These are phyloP conservation scores for Ranitomeya imitator DNA, from an alignment of 2,113 vertebrate genomes.

Conservation along the genomic window DNA sequence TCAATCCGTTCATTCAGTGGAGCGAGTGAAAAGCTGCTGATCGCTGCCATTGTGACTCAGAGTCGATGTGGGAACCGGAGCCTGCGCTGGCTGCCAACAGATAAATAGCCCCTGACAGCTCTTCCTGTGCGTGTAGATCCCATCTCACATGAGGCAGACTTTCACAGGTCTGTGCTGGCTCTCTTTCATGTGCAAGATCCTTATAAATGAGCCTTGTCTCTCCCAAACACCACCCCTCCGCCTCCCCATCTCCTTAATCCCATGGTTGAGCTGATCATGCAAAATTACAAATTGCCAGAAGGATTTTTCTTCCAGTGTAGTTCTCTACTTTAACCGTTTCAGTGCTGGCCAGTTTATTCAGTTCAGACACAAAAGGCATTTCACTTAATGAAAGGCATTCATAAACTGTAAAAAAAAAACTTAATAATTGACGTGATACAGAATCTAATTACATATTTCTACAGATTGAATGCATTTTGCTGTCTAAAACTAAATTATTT, in stretches of 20 bases:
- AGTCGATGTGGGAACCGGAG: conserved; percentile 72
- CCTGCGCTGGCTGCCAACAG: conserved; percentile 69
- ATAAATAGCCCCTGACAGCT: conserved; percentile 76
- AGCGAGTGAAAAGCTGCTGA: conserved; percentile 75
- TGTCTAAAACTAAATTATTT: not conserved
- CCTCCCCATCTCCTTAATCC: conserved; percentile 47
- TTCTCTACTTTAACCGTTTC: conserved; percentile 30
- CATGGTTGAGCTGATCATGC: conserved; percentile 58
- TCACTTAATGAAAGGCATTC: not conserved
- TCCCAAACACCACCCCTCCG: conserved; percentile 39
- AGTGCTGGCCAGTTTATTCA: not conserved
- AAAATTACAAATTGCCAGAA: conserved; percentile 51
- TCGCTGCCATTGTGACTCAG: conserved; percentile 79
- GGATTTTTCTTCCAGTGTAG: conserved; percentile 22
- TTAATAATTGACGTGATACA: not conserved
- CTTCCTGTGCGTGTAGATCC: conserved; percentile 68
- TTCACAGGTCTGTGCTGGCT: conserved; percentile 74
- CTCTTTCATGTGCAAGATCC: conserved; percentile 68
- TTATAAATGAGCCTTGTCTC: conserved; percentile 68
- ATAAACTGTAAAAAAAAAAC: not conserved
- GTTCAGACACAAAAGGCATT: not conserved
- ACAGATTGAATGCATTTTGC: too few species aligned
- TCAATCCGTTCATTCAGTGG: conserved; percentile 74
- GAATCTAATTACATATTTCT: too few species aligned
- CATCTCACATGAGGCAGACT: conserved; percentile 67